A percentile compares a stretch with the other conserved stretches of the same genome.
Evolutionary conservation across 2,113 vertebrate species (phyloP).

Genomic region (Centropus unirufus): DNA sequence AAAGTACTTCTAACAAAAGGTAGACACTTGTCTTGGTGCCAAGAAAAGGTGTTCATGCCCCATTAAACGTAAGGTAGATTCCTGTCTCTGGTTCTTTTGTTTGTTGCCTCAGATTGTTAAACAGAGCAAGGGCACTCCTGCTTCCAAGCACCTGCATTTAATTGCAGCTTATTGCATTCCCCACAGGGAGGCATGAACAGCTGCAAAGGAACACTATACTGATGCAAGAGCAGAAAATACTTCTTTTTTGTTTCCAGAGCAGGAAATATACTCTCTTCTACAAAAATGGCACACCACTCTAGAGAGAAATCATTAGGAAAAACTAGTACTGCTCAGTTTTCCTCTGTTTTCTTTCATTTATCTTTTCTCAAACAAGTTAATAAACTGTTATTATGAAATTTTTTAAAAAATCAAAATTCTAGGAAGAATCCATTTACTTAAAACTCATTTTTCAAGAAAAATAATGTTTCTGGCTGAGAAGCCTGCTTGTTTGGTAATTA

Average conservation of each 20-base stretch:
- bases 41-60: conserved; percentile 10
- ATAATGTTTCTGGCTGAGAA: background rate
- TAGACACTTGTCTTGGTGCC: background rate
- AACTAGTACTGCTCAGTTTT: background rate
- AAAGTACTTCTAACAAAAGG: background rate
- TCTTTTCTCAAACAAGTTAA: conserved; percentile 32
- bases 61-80: conserved; percentile 41
- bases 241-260: background rate
- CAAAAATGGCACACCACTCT: background rate
- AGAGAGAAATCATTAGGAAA: conserved; percentile 23
- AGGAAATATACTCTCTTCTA: conserved; percentile 37
- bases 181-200: conserved; percentile 59
- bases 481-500: conserved; percentile 19
- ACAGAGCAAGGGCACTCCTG: conserved; percentile 57
- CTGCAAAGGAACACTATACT: conserved; percentile 55
- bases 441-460: conserved; percentile 42
- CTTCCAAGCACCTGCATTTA: conserved; percentile 70
- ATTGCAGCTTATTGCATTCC: conserved; percentile 68
- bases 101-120: conserved; percentile 63
- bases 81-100: conserved; percentile 44
- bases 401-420: background rate
- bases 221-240: conserved; percentile 40
- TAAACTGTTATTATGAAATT: background rate
- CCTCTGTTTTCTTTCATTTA: background rate
- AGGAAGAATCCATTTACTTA: conserved; percentile 48